These are phyloP conservation scores for Synergus japonicus DNA, from an alignment of 2,888 invertebrate species.

Conservation along the genomic window DNA sequence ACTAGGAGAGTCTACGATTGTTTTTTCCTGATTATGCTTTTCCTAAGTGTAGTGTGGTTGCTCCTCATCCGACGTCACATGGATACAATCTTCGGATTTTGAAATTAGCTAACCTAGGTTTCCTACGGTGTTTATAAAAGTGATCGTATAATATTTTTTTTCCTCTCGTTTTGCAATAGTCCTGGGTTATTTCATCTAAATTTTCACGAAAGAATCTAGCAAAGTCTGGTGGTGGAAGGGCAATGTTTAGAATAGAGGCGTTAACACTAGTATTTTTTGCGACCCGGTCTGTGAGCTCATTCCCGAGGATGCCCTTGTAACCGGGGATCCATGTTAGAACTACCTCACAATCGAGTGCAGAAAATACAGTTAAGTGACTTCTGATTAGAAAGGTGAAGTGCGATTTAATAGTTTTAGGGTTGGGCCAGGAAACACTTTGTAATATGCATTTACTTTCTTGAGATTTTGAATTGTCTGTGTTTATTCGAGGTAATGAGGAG, in stretches of 20 bases:
- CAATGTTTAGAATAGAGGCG: neutral
- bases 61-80: neutral
- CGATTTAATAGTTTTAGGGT: neutral
- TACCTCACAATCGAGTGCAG: neutral
- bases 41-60: neutral
- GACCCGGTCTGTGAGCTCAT: neutral
- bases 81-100: neutral
- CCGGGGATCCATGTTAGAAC: neutral
- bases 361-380: neutral
- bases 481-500: no score
- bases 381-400: neutral
- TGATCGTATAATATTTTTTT: neutral
- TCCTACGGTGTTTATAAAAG: neutral
- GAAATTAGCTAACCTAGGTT: slow-evolving; percentile 1
- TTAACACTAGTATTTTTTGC: neutral
- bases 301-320: neutral
- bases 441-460: neutral
- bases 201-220: neutral
- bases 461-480: no score
- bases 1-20: neutral
- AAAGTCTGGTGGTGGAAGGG: neutral
- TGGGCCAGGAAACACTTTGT: neutral
- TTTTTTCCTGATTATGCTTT: neutral
- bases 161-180: neutral
- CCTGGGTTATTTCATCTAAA: neutral